phyloP scores from a whole-genome alignment of 2,797 vertebrate genomes.

The Poecilia picta region DNA sequence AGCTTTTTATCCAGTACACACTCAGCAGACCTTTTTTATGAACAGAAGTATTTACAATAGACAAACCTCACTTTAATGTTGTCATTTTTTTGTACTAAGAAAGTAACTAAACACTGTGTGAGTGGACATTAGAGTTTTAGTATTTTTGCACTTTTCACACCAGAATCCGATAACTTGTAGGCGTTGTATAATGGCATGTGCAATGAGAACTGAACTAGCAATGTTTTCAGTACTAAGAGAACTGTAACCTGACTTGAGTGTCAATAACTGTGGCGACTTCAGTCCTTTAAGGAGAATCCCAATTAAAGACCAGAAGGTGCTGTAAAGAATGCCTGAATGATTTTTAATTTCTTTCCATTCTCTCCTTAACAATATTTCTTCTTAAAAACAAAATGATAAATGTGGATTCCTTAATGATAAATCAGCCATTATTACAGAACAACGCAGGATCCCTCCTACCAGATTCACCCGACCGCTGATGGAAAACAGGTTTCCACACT shows the following conservation, averaged over 20 bases:
- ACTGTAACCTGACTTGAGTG: conserved; percentile 10
- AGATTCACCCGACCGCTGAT: conserved; percentile 18
- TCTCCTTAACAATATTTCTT: conserved; percentile 22
- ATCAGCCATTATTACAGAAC: conserved; percentile 27
- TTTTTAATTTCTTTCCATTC: conserved; percentile 55
- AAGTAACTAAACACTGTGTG: conserved; percentile 32
- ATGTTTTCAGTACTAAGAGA: conserved; percentile 30
- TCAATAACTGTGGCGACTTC: conserved; percentile 16
- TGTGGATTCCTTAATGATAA: conserved; percentile 51
- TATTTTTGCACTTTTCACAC: conserved; percentile 59
- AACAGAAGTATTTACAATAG: conserved; percentile 61
- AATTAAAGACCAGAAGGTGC: conserved; percentile 53
- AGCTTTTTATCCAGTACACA: conserved; percentile 55
- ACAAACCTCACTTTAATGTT: conserved; percentile 36
- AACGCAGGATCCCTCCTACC: conserved; percentile 24
- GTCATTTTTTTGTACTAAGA: conserved; percentile 50
- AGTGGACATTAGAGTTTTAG: conserved; percentile 23
- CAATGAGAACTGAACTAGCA: conserved; percentile 58
- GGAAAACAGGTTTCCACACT: conserved; percentile 17
- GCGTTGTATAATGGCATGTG: conserved; percentile 38
- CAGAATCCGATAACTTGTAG: conserved; percentile 26
- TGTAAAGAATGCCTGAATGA: conserved; percentile 39
- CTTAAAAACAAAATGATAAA: conserved; percentile 43
- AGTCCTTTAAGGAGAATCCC: conserved; percentile 22
- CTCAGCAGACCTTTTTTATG: conserved; percentile 63